A percentile compares a stretch with the other conserved stretches of the same genome.
Evolutionary conservation across 2,113 vertebrate species (phyloP).

Genomic region (Strix uralensis): DNA sequence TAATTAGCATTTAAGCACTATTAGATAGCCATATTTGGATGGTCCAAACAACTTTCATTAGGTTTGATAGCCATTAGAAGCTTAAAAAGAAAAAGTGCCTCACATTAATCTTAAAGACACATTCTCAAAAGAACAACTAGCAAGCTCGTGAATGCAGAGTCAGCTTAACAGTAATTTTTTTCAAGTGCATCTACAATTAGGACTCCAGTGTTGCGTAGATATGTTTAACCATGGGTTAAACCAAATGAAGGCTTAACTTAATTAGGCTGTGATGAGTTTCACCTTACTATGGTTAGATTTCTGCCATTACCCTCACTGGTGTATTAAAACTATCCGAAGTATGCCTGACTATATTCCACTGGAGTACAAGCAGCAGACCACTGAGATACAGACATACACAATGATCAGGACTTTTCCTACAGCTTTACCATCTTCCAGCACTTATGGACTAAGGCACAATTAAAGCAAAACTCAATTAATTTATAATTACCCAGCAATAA

Average conservation of each 20-base stretch:
- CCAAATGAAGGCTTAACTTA: not conserved
- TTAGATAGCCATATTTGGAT: not conserved
- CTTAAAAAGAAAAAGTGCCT: not conserved
- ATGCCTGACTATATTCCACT: not conserved
- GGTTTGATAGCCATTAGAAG: not conserved
- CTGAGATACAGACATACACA: not conserved
- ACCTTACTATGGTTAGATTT: not conserved
- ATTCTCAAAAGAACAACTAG: not conserved
- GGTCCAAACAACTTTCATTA: not conserved
- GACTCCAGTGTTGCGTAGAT: not conserved
- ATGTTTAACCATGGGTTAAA: not conserved
- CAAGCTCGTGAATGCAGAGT: not conserved
- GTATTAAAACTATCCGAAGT: not conserved
- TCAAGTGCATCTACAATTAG: not conserved
- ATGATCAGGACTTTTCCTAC: not conserved
- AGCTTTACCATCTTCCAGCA: not conserved
- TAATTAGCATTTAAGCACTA: not conserved
- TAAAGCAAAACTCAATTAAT: constrained; percentile 48
- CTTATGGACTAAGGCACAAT: not conserved
- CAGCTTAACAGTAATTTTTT: not conserved
- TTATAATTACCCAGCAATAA: constrained; percentile 39
- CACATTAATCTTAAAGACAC: not conserved
- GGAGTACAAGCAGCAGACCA: not conserved
- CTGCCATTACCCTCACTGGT: not conserved
- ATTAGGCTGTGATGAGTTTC: not conserved